These are phyloP conservation scores for Molanna angustata DNA, from an alignment of 2,888 invertebrate genomes.

Conservation along the genomic window DNA sequence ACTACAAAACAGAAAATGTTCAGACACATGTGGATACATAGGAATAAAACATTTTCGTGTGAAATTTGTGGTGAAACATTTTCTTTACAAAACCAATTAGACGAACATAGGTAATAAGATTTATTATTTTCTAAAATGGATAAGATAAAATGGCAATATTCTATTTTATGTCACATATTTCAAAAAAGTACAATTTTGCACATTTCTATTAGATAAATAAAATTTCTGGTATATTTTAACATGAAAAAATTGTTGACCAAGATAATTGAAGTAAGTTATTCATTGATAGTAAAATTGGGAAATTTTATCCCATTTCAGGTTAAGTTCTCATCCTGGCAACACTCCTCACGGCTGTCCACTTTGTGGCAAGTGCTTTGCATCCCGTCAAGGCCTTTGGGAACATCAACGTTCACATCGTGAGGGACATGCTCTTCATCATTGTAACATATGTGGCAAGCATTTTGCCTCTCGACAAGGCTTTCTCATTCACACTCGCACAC, in stretches of 20 bases:
- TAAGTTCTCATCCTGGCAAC: constrained; percentile 43
- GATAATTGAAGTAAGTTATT: neutral
- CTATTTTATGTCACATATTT: no score
- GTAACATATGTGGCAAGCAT: constrained; percentile 49
- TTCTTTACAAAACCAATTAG: constrained; percentile 42
- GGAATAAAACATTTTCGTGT: constrained; percentile 46
- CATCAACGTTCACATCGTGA: constrained; percentile 43
- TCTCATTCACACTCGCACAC: constrained; percentile 52
- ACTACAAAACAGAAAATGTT: constrained; percentile 49
- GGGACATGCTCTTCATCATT: constrained; percentile 46
- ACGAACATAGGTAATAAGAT: constrained; percentile 45
- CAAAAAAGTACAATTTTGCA: no score
- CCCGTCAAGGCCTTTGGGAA: constrained; percentile 48
- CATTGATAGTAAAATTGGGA: no score
- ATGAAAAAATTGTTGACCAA: neutral
- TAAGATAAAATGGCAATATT: no score
- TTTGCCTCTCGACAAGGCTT: constrained; percentile 52
- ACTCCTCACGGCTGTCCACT: constrained; percentile 45
- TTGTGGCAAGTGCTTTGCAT: constrained; percentile 48
- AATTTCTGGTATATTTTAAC: neutral
- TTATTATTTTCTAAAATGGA: no score
- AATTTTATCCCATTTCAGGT: constrained; percentile 10
- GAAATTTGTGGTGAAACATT: constrained; percentile 45
- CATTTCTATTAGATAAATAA: constrained; percentile 25
- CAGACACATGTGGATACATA: constrained; percentile 48